Base-by-base conservation (phyloP, 2,888 invertebrate species). In the Zonitis immaculata region DNA sequence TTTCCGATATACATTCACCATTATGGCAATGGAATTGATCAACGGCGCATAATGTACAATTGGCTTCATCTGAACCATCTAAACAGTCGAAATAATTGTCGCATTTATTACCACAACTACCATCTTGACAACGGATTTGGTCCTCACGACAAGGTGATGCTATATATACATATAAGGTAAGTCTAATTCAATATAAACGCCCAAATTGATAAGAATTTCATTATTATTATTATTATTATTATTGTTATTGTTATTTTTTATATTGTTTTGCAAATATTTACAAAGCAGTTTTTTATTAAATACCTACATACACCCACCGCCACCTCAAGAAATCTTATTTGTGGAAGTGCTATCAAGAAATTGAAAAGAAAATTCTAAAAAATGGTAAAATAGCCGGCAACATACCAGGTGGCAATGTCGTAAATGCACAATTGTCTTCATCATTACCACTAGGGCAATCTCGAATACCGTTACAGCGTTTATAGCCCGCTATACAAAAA, bases 11-110 rank as follows among this genome's bases (percentile, higher is more conserved):
- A 70, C 88, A 88, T 50, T 68, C 64, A 11, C 83, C 82, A 63
- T 82, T 76, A 53, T 67, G 63, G 64, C 81, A 84, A 60, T 74
- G 77, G 73, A 82, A 80, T 68, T 83, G 61, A 56, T 55, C 52
- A n/a, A 60, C 56, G 12, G 50, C 50, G 47, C 66, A 66, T 20
- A 47, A 6, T 20, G 44, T 50, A 44, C 67, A 67, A 14, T 53
- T 52, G 28, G 52, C 56, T 7, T 54, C 47, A 50, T 66, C 91
- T 39, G 85, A 84, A 22, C 82, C 81, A 68, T 91, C 90, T 1
- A 74, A 73, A 71, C 95, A 96, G 73, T 96, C 96, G 49, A 81
- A 81, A 60, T 77, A 75, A 64, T 78, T 75, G 71, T 85, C 80
- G 55, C 71, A 71, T 48, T 56, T 53, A 47, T 57, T 58, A n/a